Base-by-base conservation (phyloP, 2,888 invertebrate genomes). In the Cephus nigrinus region DNA sequence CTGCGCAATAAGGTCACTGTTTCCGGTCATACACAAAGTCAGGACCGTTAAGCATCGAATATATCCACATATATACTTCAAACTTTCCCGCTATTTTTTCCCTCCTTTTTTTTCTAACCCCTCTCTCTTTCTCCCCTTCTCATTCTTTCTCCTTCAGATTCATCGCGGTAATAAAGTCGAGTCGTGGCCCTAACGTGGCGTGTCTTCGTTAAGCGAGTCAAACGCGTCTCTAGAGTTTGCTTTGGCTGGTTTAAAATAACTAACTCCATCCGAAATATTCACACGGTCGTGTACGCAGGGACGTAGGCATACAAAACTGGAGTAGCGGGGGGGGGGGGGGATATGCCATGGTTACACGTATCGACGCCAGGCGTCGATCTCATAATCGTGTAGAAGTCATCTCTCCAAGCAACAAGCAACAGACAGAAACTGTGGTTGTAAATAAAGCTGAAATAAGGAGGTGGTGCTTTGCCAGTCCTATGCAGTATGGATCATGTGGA, bases 201-300 rank as follows among this genome's bases (percentile, higher is more conserved):
- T 83, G 84, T 87, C 88, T 89, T 87, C 87, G 88, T 88, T 88
- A 87, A 86, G 85, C 86, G 84, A 85, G 84, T 84, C 81, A 87
- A 88, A 87, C 84, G 82, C 76, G 81, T 83, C 68, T 75, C 80
- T 79, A 84, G 84, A 87, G 88, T 90, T 90, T 88, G 88, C 89
- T 89, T 89, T 89, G 85, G 85, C 84, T 86, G 86, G 87, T 87
- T 87, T 89, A 88, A 90, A 90, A 90, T 88, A 90, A 89, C 88
- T 84, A 86, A 85, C 86, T 82, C 72, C 35, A 76, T 84, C 79
- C 84, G 84, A 86, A 88, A 88, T 86, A 88, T 89, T 89, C 89
- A 90, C 89, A 89, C 87, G 88, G 84, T 88, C 81, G 81, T 76
- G 69, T 75, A 77, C 71, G 40, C 71, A 71, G 32, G 71, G 71